These are phyloP conservation scores for Schizothorax lantsangensis DNA, from an alignment of 2,797 vertebrate genomes.

Conservation along the genomic window DNA sequence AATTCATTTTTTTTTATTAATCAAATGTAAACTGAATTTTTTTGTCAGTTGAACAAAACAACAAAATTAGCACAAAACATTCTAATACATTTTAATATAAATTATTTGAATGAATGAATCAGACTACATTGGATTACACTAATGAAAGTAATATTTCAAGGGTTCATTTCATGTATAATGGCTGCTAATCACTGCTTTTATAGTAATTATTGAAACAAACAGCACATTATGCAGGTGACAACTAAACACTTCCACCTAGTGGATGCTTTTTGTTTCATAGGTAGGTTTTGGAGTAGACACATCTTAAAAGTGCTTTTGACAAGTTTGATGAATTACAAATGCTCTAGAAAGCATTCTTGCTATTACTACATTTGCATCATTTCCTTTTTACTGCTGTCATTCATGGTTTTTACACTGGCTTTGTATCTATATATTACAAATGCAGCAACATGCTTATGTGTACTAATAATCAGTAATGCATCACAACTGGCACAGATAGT, in stretches of 20 bases:
- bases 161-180: background rate
- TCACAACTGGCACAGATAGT: background rate
- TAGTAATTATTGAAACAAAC: background rate
- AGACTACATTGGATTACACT: background rate
- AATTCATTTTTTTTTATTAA: background rate
- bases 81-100: background rate
- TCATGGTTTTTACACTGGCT: background rate
- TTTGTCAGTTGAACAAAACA: background rate
- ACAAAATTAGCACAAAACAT: background rate
- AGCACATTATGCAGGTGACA: background rate
- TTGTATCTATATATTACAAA: background rate
- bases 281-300: background rate
- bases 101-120: background rate
- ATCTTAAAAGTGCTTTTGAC: background rate
- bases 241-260: slow-evolving; percentile 51
- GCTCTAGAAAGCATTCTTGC: background rate
- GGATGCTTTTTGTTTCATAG: slow-evolving; percentile 8
- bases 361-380: background rate
- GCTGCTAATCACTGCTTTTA: background rate
- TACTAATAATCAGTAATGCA: background rate
- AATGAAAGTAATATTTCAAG: background rate
- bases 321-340: background rate
- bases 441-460: background rate
- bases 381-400: background rate
- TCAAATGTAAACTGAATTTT: background rate